Conservation (phyloP, 1,140 invertebrate species). For the Lineus longissimus region DNA sequence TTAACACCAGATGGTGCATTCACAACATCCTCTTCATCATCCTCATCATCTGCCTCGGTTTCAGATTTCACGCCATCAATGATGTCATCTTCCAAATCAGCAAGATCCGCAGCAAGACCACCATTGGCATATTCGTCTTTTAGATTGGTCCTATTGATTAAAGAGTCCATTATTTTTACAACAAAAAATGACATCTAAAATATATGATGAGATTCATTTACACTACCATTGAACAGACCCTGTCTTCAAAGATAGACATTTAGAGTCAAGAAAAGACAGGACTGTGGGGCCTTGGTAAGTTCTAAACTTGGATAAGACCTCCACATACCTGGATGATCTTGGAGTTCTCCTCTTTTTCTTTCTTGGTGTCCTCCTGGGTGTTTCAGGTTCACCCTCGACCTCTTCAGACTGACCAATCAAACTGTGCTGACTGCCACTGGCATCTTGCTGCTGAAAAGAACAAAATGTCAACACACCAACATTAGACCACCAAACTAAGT, state of each 20-base stretch:
- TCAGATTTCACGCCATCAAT: constrained; percentile 23
- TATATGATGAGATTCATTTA: background rate
- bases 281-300: background rate
- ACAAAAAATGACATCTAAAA: background rate
- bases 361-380: background rate
- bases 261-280: background rate
- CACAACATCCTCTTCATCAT: constrained; percentile 20
- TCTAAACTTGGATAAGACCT: background rate
- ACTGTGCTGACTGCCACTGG: constrained; percentile 1
- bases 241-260: background rate
- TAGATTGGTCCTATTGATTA: too few species aligned
- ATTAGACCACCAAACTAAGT: background rate
- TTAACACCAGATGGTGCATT: constrained; percentile 23
- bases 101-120: constrained; percentile 33
- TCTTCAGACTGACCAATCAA: background rate
- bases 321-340: background rate
- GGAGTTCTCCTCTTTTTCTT: background rate
- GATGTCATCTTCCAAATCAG: constrained; percentile 40
- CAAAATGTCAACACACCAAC: background rate
- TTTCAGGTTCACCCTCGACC: background rate
- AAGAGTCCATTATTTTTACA: background rate
- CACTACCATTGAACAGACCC: background rate
- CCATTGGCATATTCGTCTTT: constrained; percentile 28
- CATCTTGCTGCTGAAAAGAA: background rate
- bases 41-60: constrained; percentile 21